Conservation (phyloP, 2,888 invertebrate species). For the Formica aserva region DNA sequence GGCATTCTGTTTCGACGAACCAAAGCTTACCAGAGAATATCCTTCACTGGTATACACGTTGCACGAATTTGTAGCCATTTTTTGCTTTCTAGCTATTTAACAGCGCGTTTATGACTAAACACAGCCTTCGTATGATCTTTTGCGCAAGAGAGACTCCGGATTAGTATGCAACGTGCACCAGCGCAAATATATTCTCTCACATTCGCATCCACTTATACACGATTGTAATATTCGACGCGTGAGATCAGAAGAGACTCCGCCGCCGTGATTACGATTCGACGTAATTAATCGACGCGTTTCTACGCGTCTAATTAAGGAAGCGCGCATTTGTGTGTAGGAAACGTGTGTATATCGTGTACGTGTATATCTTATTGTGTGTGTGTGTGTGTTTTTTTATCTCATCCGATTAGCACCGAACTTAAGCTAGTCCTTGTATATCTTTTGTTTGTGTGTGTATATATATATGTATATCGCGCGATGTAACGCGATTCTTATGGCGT, state of each 20-base stretch:
- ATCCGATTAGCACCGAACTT: conserved; percentile 72
- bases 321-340: conserved; percentile 1
- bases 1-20: conserved; percentile 22
- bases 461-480: conserved; percentile 32
- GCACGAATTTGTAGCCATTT: not conserved
- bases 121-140: not conserved
- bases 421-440: conserved; percentile 57
- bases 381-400: not conserved
- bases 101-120: conserved; percentile 12
- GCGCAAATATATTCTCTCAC: conserved; percentile 11
- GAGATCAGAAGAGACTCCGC: conserved; percentile 65
- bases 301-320: conserved; percentile 41
- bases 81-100: not conserved
- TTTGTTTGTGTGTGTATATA: not conserved
- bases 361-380: not conserved
- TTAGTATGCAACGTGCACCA: conserved; percentile 62
- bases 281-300: conserved; percentile 20
- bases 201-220: conserved; percentile 57
- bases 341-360: not conserved
- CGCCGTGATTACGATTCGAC: conserved; percentile 33
- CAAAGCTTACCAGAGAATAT: conserved; percentile 8
- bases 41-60: conserved; percentile 13
- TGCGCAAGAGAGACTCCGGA: conserved; percentile 32
- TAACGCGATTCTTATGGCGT: conserved; percentile 66
- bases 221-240: conserved; percentile 62